Evolutionary conservation across 2,113 vertebrate genomes (phyloP).

Genomic region (Mus musculus): GRCm39 chr13:113948001-113948500

Average conservation of each 20-base stretch:
- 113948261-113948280: neutral
- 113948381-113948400: neutral
- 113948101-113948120: neutral
- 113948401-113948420: slow-evolving; percentile 14
- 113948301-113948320: neutral
- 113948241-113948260: neutral
- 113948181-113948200: neutral
- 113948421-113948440: neutral
- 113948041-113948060: neutral
- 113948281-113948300: neutral
- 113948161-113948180: neutral
- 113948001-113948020: too few relatives aligned
- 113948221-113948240: neutral
- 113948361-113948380: neutral
- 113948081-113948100: neutral
- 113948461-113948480: neutral
- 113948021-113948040: neutral
- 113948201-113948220: neutral
- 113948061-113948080: neutral
- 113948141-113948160: neutral
- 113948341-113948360: neutral
- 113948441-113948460: neutral
- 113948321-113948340: neutral
- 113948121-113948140: neutral
- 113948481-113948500: neutral